A percentile compares a stretch with the other conserved stretches of the same genome.
These are phyloP conservation scores for Nymphalis polychloros DNA, from an alignment of 2,888 invertebrate genomes.

Conservation along the genomic window DNA sequence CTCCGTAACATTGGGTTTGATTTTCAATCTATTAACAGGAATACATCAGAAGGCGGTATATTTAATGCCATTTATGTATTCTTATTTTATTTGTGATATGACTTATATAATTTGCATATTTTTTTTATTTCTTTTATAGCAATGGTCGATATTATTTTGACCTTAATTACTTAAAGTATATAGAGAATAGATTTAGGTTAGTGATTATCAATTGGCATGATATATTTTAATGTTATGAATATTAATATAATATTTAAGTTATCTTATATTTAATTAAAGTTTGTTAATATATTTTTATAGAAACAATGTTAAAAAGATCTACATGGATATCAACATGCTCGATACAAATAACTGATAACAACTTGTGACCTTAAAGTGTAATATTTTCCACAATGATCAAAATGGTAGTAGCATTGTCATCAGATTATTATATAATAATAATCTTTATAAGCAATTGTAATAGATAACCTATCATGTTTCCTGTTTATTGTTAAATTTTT, in stretches of 20 bases:
- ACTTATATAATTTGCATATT: neutral
- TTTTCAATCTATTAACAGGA: conserved; percentile 21
- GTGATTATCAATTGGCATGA: no score
- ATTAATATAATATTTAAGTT: no score
- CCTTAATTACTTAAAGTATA: no score
- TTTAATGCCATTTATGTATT: neutral
- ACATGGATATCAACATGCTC: conserved; percentile 28
- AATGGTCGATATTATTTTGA: no score
- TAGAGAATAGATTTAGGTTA: no score
- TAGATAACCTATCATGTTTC: neutral
- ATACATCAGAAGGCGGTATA: neutral
- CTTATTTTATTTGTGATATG: conserved; percentile 13
- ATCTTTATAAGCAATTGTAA: neutral
- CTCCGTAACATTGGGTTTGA: conserved; percentile 25
- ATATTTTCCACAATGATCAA: conserved; percentile 26
- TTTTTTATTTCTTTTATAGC: neutral
- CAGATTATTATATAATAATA: conserved; percentile 32
- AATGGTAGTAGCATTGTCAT: conserved; percentile 19
- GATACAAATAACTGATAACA: conserved; percentile 40
- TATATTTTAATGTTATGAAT: no score
- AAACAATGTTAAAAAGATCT: conserved; percentile 3
- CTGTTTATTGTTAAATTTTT: neutral
- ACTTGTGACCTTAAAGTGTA: conserved; percentile 38
- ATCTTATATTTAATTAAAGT: no score
- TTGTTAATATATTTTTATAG: neutral